A percentile compares a stretch with the other conserved stretches of the same genome.
Evolutionary conservation across 1,140 invertebrate genomes (phyloP).

Genomic region (Ylistrum balloti): DNA sequence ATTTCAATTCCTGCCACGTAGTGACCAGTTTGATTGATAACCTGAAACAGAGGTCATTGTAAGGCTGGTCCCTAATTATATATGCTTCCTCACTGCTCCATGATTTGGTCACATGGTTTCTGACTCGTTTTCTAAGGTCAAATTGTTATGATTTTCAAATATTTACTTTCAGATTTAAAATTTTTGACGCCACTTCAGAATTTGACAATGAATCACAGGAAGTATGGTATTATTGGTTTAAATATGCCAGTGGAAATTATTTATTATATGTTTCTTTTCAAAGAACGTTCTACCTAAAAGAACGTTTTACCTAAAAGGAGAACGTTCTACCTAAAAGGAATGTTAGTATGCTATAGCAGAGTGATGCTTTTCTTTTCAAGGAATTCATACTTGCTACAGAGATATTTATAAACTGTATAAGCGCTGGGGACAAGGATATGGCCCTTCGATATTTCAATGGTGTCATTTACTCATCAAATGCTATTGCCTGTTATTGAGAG

Average conservation of each 20-base stretch:
- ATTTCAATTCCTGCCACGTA: too few relatives aligned
- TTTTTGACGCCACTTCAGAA: not conserved
- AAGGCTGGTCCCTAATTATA: not conserved
- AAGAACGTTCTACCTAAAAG: not conserved
- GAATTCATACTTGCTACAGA: not conserved
- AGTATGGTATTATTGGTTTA: not conserved
- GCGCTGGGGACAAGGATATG: not conserved
- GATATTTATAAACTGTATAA: not conserved
- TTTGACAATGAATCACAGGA: not conserved
- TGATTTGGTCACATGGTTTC: not conserved
- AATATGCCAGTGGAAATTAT: slow-evolving; percentile 19
- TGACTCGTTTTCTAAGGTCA: not conserved
- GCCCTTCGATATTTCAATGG: not conserved
- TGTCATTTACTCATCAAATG: not conserved
- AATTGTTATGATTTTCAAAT: slow-evolving; percentile 7
- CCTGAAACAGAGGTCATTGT: not conserved
- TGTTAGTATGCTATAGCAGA: not conserved
- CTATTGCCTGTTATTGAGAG: not conserved
- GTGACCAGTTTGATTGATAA: not conserved
- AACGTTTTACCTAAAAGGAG: too few relatives aligned
- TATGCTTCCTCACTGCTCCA: not conserved
- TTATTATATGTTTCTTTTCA: not conserved
- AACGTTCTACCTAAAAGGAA: not conserved
- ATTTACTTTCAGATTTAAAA: not conserved
- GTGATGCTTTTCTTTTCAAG: not conserved